phyloP scores from a whole-genome alignment of 1,140 invertebrate genomes.

The Piezodorus guildinii region DNA sequence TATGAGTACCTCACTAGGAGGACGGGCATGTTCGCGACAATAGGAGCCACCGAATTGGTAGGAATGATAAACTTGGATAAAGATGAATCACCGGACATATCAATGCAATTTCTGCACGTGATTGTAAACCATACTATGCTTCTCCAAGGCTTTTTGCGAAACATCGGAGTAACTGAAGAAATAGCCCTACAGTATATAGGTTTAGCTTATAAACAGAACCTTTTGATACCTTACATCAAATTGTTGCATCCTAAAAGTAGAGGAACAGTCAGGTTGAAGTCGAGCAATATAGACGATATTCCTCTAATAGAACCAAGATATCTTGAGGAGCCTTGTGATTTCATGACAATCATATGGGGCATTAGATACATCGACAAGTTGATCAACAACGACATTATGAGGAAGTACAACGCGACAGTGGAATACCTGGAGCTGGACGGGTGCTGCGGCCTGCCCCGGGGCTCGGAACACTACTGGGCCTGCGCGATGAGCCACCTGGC shows the following conservation, averaged over 20 bases:
- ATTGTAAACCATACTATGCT: slow-evolving; percentile 49
- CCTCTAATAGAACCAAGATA: slow-evolving; percentile 49
- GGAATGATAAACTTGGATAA: slow-evolving; percentile 34
- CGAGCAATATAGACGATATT: slow-evolving; percentile 40
- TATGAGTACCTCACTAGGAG: slow-evolving; percentile 37
- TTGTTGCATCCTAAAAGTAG: slow-evolving; percentile 37
- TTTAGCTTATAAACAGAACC: slow-evolving; percentile 43
- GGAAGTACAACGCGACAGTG: slow-evolving; percentile 32
- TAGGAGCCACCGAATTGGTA: slow-evolving; percentile 33
- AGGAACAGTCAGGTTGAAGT: slow-evolving; percentile 38
- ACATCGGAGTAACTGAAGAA: slow-evolving; percentile 45
- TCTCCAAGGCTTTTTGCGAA: slow-evolving; percentile 30
- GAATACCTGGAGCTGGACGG: slow-evolving; percentile 5
- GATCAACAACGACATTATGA: slow-evolving; percentile 44
- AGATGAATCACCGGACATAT: slow-evolving; percentile 35
- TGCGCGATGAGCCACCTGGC: slow-evolving; percentile 29
- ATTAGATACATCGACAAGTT: slow-evolving; percentile 39
- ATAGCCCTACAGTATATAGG: slow-evolving; percentile 45
- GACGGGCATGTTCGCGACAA: slow-evolving; percentile 35
- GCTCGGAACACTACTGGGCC: slow-evolving; percentile 35
- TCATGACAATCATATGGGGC: slow-evolving; percentile 35
- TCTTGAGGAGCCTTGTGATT: slow-evolving; percentile 29
- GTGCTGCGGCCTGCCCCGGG: slow-evolving; percentile 24
- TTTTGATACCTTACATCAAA: slow-evolving; percentile 38
- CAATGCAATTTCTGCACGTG: slow-evolving; percentile 22